phyloP scores from a whole-genome alignment of 64 coral and sea anemone species.

The Montipora sp. region DNA sequence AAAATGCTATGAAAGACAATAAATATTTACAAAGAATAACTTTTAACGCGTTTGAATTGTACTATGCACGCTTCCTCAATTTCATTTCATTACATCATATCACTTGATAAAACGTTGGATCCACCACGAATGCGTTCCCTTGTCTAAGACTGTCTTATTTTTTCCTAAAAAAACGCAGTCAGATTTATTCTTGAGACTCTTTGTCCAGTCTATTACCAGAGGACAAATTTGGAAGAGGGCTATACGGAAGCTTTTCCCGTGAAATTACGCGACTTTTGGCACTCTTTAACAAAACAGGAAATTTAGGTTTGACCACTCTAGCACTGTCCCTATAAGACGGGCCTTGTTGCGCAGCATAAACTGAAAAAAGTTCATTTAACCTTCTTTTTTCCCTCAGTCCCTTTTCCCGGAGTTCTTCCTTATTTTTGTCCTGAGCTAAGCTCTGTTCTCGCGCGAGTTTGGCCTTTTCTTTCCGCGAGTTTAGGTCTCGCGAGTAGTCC shows the following conservation, averaged over 20 bases:
- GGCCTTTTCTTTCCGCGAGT: slow-evolving; percentile 54
- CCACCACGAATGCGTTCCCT: not conserved
- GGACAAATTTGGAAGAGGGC: slow-evolving; percentile 26
- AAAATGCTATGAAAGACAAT: not conserved
- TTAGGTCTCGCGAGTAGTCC: slow-evolving; percentile 71
- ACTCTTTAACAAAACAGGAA: slow-evolving; percentile 82
- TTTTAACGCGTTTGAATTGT: too few species aligned
- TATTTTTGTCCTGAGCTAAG: slow-evolving; percentile 35
- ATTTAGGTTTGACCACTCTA: slow-evolving; percentile 65
- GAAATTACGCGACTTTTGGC: slow-evolving; percentile 18
- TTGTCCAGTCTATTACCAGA: not conserved
- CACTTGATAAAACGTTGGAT: not conserved
- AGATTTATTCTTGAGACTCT: slow-evolving; percentile 2
- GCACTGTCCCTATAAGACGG: slow-evolving; percentile 69
- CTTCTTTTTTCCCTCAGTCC: slow-evolving; percentile 73
- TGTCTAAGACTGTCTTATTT: not conserved
- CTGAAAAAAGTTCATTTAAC: slow-evolving; percentile 78
- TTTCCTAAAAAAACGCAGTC: not conserved
- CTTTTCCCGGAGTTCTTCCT: slow-evolving; percentile 64
- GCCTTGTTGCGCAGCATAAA: slow-evolving; percentile 85
- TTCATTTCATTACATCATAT: not conserved
- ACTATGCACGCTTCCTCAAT: not conserved
- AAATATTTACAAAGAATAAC: not conserved
- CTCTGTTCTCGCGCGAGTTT: slow-evolving; percentile 36
- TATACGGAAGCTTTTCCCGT: not conserved